Evolutionary conservation across 1,140 invertebrate genomes (phyloP).

Genomic region (Euwallacea fornicatus): DNA sequence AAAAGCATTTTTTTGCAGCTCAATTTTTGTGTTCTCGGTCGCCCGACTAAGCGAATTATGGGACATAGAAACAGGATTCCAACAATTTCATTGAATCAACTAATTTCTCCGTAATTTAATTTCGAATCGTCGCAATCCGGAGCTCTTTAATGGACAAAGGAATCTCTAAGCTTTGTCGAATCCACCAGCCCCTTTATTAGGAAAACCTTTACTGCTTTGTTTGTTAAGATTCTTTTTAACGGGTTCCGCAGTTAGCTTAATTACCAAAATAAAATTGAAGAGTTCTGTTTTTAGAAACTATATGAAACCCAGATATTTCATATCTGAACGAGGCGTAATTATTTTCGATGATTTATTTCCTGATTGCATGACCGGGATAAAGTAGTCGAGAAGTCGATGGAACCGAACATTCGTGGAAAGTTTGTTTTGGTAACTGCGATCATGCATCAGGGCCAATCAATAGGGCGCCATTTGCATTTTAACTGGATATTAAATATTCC

Average conservation of each 20-base stretch:
- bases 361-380: too few species aligned
- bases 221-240: slow-evolving; percentile 32
- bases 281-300: too few species aligned
- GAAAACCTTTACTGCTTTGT: slow-evolving; percentile 33
- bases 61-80: too few species aligned
- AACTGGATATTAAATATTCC: slow-evolving; percentile 1
- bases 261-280: slow-evolving; percentile 1
- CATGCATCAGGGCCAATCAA: background rate
- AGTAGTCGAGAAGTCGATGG: too few species aligned
- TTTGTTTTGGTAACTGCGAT: too few species aligned
- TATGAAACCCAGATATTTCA: too few species aligned
- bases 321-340: too few species aligned
- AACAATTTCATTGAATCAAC: too few species aligned
- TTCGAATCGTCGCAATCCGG: background rate
- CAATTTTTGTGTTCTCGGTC: too few species aligned
- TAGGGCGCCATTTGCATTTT: background rate
- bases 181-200: slow-evolving; percentile 25
- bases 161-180: slow-evolving; percentile 1
- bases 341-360: too few species aligned
- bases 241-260: slow-evolving; percentile 16
- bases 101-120: background rate
- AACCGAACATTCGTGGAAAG: too few species aligned
- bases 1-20: too few species aligned
- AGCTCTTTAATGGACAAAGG: slow-evolving; percentile 1
- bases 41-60: background rate